These are phyloP conservation scores for Catamblyrhynchus diadema DNA, from an alignment of 2,797 vertebrate genomes.

Conservation along the genomic window DNA sequence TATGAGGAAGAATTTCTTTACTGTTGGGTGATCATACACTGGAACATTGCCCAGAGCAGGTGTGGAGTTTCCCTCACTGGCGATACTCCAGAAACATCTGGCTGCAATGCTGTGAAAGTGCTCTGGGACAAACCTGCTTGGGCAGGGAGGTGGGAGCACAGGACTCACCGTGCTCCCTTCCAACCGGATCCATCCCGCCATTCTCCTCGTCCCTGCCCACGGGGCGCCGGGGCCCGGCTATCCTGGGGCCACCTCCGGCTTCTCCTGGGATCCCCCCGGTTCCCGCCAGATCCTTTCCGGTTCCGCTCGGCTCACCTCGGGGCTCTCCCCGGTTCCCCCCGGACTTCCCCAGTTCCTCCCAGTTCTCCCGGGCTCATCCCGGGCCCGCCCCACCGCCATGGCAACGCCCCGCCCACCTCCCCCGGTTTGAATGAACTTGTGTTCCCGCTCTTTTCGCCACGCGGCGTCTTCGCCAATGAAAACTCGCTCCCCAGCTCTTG, in stretches of 20 bases:
- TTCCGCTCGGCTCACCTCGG: not conserved
- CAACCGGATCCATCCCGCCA: fast-evolving
- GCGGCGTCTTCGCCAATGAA: not conserved
- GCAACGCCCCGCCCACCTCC: not conserved
- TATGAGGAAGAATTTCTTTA: not conserved
- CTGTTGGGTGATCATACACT: too few relatives aligned
- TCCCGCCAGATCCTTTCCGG: not conserved
- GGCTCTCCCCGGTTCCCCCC: not conserved
- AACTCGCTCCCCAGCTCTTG: fast-evolving
- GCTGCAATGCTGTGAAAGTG: not conserved
- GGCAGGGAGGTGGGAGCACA: not conserved
- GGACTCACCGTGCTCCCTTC: fast-evolving
- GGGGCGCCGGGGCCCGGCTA: too few relatives aligned
- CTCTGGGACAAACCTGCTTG: not conserved
- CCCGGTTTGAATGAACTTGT: not conserved
- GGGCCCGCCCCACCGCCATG: not conserved
- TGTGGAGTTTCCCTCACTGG: not conserved
- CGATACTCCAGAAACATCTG: not conserved
- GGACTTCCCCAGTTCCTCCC: too few relatives aligned
- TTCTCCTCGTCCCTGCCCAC: not conserved
- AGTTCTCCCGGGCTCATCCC: too few relatives aligned
- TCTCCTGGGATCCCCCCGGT: not conserved
- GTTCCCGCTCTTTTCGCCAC: not conserved
- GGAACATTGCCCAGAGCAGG: not conserved
- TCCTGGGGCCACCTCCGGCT: not conserved